These are phyloP conservation scores for Corythucha ciliata DNA, from an alignment of 2,888 invertebrate species.

Conservation along the genomic window DNA sequence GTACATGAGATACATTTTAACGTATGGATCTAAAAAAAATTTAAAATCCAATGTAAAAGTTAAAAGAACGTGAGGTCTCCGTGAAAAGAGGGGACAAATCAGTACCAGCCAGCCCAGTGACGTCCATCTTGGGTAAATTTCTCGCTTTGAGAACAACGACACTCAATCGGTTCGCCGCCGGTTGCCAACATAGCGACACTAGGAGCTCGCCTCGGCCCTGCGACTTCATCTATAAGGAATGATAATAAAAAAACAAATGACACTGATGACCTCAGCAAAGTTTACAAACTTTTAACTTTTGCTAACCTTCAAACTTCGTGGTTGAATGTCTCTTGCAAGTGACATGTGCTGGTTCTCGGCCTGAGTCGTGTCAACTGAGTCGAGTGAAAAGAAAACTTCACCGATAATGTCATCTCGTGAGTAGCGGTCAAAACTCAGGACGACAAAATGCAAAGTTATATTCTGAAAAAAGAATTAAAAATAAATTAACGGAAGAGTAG, in stretches of 20 bases:
- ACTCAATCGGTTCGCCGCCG: slow-evolving; percentile 87
- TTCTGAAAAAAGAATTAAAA: slow-evolving; percentile 44
- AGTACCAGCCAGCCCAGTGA: slow-evolving; percentile 76
- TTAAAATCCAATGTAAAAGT: too few relatives aligned
- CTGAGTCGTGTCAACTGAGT: slow-evolving; percentile 55
- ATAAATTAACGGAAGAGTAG: not conserved
- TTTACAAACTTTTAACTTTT: slow-evolving; percentile 69
- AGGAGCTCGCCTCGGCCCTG: slow-evolving; percentile 91
- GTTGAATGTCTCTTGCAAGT: slow-evolving; percentile 80
- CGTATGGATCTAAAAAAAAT: slow-evolving; percentile 73
- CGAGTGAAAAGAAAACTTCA: slow-evolving; percentile 82
- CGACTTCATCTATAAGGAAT: slow-evolving; percentile 62
- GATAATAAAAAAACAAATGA: slow-evolving; percentile 3
- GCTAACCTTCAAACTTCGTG: slow-evolving; percentile 79
- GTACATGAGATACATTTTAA: slow-evolving; percentile 93
- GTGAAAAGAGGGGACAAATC: too few relatives aligned
- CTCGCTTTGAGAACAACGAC: slow-evolving; percentile 95
- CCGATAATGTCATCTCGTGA: slow-evolving; percentile 98
- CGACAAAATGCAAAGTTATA: slow-evolving; percentile 88
- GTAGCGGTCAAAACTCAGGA: slow-evolving; percentile 91
- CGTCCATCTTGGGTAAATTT: slow-evolving; percentile 96
- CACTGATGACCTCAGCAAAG: not conserved
- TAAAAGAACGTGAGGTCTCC: too few relatives aligned
- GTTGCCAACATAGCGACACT: slow-evolving; percentile 96
- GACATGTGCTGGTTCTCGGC: slow-evolving; percentile 70